Evolutionary conservation across 2,888 invertebrate species (phyloP).

Genomic region (Patella ulyssiponensis): DNA sequence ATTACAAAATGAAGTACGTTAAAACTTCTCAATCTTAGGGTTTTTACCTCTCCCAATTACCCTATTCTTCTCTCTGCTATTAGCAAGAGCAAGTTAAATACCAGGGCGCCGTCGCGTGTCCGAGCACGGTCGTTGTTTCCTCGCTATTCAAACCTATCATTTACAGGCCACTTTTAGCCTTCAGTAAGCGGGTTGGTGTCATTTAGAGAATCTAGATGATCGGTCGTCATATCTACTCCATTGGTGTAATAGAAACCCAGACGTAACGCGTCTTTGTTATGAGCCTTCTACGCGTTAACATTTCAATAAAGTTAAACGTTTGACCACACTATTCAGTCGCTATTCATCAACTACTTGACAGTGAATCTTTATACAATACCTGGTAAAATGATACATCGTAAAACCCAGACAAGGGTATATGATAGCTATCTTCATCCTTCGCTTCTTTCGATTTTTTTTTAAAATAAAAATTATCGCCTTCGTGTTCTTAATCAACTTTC

Average conservation of each 20-base stretch:
- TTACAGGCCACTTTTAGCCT: constrained; percentile 1
- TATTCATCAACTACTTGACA: too few relatives aligned
- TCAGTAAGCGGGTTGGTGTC: constrained; percentile 1
- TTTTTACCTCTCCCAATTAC: neutral
- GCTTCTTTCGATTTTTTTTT: too few relatives aligned
- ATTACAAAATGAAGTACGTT: constrained; percentile 2
- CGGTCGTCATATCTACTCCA: neutral
- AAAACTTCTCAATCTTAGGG: neutral
- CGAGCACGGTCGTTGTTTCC: neutral
- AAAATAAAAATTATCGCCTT: too few relatives aligned
- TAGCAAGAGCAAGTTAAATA: constrained; percentile 3
- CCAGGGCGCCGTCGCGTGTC: constrained; percentile 9
- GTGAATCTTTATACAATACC: too few relatives aligned
- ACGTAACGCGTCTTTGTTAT: neutral
- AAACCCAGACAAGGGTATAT: too few relatives aligned
- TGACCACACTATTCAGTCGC: too few relatives aligned
- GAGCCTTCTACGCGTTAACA: too few relatives aligned
- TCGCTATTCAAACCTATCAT: constrained; percentile 2
- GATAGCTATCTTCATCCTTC: too few relatives aligned
- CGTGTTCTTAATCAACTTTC: too few relatives aligned
- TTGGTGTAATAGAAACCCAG: neutral
- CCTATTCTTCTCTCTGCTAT: neutral
- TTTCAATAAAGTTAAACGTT: too few relatives aligned
- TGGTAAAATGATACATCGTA: too few relatives aligned
- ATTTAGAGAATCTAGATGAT: neutral